phyloP scores from a whole-genome alignment of 2,888 invertebrate genomes.

The Catocala fraxini region DNA sequence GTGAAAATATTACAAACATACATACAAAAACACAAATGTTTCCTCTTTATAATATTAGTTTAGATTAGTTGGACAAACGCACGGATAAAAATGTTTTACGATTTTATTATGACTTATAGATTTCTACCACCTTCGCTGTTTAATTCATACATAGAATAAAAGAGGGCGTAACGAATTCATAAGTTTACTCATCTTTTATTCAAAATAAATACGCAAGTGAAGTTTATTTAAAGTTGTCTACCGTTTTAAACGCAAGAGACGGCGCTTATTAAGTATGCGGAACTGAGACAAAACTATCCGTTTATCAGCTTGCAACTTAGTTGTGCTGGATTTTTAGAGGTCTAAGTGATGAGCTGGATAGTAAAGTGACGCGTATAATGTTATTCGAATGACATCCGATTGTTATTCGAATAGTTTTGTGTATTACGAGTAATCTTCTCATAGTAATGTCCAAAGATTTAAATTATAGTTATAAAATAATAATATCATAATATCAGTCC shows the following conservation, averaged over 20 bases:
- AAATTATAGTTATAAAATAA: no score
- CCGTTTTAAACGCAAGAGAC: conserved; percentile 47
- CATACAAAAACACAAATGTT: no score
- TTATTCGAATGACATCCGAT: no score
- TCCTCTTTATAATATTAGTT: no score
- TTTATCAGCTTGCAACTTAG: conserved; percentile 50
- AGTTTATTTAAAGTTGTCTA: conserved; percentile 52
- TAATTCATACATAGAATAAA: conserved; percentile 35
- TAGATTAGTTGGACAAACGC: no score
- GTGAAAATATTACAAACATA: no score
- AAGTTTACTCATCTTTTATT: conserved; percentile 49
- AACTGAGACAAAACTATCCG: conserved; percentile 54
- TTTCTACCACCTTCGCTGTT: background rate
- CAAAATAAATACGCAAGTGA: conserved; percentile 48
- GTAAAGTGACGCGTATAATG: background rate
- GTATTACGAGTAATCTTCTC: background rate
- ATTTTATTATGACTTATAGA: background rate
- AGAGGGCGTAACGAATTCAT: conserved; percentile 48
- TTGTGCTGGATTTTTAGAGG: conserved; percentile 27
- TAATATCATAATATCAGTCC: no score
- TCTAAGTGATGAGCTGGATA: conserved; percentile 24
- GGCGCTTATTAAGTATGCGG: conserved; percentile 55
- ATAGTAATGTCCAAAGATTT: no score
- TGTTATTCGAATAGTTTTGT: background rate
- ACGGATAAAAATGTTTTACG: background rate